Evolutionary conservation across 2,888 invertebrate genomes (phyloP).

Genomic region (Heliconius hortense): DNA sequence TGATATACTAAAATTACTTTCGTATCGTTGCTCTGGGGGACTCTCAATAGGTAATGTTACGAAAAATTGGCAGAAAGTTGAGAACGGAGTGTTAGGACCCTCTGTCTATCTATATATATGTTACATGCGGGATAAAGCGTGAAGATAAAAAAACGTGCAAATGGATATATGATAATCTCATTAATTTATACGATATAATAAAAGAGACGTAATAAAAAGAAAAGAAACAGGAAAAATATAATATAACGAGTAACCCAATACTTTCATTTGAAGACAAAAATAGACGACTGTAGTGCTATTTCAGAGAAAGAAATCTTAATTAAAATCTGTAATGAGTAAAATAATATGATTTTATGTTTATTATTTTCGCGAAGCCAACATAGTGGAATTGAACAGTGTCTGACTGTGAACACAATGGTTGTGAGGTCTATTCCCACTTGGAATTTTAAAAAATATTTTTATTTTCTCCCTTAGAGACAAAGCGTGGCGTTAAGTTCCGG

Average conservation of each 20-base stretch:
- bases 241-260: neutral
- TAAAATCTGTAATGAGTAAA: conserved; percentile 6
- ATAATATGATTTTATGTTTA: neutral
- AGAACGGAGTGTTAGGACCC: no score
- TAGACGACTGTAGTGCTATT: neutral
- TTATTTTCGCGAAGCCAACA: conserved; percentile 1
- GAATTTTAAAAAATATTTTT: neutral
- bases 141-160: neutral
- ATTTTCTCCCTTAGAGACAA: neutral
- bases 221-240: neutral
- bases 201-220: neutral
- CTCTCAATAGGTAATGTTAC: no score
- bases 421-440: neutral
- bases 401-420: neutral
- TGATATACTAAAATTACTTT: no score
- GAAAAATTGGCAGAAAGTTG: no score
- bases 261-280: conserved; percentile 8
- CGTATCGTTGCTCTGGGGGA: no score
- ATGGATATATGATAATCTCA: neutral
- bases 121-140: no score
- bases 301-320: conserved; percentile 3
- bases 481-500: neutral
- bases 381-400: neutral
- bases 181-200: neutral
- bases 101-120: no score